Evolutionary conservation across 2,113 vertebrate genomes (phyloP).

Genomic region (Notiomystis cincta): DNA sequence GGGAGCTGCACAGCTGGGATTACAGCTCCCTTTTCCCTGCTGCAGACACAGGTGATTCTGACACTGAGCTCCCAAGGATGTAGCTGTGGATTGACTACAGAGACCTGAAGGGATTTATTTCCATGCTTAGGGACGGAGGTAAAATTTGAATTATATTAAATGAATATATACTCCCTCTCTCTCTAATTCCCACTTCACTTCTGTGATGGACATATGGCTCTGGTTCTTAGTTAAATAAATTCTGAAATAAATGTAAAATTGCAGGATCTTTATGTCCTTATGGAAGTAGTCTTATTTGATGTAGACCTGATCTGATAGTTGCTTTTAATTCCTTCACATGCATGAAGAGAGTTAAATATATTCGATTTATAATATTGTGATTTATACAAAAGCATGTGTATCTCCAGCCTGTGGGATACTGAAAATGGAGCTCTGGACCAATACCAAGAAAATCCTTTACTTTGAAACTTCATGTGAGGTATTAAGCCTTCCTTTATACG

Average conservation of each 20-base stretch:
- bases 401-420: background rate
- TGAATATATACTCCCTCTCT: background rate
- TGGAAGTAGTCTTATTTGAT: background rate
- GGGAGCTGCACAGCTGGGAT: background rate
- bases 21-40: background rate
- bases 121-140: background rate
- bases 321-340: background rate
- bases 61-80: background rate
- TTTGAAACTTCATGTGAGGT: background rate
- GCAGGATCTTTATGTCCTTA: background rate
- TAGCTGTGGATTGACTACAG: background rate
- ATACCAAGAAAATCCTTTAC: background rate
- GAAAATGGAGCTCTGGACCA: background rate
- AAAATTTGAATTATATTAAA: background rate
- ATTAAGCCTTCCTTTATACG: background rate
- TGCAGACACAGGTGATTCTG: background rate
- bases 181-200: background rate
- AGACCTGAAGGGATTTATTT: background rate
- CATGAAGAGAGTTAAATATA: background rate
- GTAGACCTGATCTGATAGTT: background rate
- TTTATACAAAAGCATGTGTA: background rate
- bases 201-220: background rate
- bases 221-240: background rate
- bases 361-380: background rate
- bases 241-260: background rate